Base-by-base conservation (phyloP, 2,888 invertebrate species). In the Strigamia transsilvanica region DNA sequence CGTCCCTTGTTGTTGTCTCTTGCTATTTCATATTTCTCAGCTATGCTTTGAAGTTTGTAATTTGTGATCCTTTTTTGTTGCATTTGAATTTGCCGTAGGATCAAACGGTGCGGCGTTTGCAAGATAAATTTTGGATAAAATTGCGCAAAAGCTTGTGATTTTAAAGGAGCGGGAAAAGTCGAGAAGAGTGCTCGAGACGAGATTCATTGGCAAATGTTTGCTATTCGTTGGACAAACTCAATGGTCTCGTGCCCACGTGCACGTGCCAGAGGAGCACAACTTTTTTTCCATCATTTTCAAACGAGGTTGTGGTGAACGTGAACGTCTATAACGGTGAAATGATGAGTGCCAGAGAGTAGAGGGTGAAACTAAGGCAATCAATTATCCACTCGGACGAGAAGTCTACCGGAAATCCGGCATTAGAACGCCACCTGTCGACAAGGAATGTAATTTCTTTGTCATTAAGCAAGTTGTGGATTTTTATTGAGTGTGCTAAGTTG, bases 301-400 rank as follows among this genome's bases (percentile, higher is more conserved):
- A 56, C 18, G 56, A 56, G 56, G 56, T 56, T 56, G 56, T 18
- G 56, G 56, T 18, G 56, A 56, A 56, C 56, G 56, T 56, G 56
- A 56, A 56, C 56, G 56, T 56, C 56, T 56, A 18, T 56, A 56
- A 56, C 56, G 56, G 56, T 56, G 56, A 56, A 56, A 56, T 56
- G 56, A 56, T 56, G 56, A 56, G 56, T 56, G 56, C 56, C n/a
- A 18, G 56, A 18, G 56, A 56, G 56, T 56, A 56, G 56, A 56
- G 56, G 56, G 56, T 18, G 56, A 56, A 56, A 56, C 56, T 56
- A 56, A 56, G 56, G 56, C 56, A 56, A 56, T 56, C 56, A 56
- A 56, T 56, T 56, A 56, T 56, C 56, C 56, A 56, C 56, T 56
- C 56, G 56, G 56, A 56, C 56, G 56, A 56, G 56, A 56, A 56